Evolutionary conservation across 2,113 vertebrate species (phyloP), one percentile per base, ranked within the genome.

Genomic region (Dendropsophus ebraccatus): DNA sequence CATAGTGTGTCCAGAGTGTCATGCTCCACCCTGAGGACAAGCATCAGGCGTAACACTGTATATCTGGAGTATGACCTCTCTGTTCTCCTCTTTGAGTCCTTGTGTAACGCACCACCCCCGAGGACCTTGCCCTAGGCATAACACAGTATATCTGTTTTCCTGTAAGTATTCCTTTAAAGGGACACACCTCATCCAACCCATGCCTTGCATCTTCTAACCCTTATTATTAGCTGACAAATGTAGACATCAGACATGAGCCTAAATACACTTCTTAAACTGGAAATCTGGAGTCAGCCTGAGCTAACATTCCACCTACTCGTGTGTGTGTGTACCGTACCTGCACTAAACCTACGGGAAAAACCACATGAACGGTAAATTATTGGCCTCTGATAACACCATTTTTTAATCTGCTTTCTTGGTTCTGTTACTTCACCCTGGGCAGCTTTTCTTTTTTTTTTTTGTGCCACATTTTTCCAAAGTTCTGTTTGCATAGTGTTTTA

Each of bases 401-500:
- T 76, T 76, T 74, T 52, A 17, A 21, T 35, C 5, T 82, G 74
- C 86, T 65, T 88, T 79, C 74, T 73, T 88, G 74, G 81, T 82
- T 77, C 50, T 0, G 58, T 0, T 84, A 87, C 86, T 90, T 88
- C 78, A 88, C 21, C 52, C 50, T 88, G 83, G 32, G 23, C 56
- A 87, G 81, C 77, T 90, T 87, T n/a, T n/a, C n/a, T n/a, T n/a
- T n/a, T n/a, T n/a, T n/a, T n/a, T n/a, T n/a, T 41, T 41, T 89
- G 76, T 82, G 88, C 84, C 84, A 30, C 89, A 37, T 91, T 92
- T 91, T 92, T 90, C 87, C 82, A 89, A 87, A 88, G 83, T 45
- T 73, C n/a, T 93, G 88, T 93, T 94, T 93, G 89, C 76, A 89
- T 75, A 90, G 89, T 86, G n/a, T 92, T 94, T 91, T 91, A 89